A percentile compares a stretch with the other conserved stretches of the same genome.
Evolutionary conservation across 2,888 invertebrate species (phyloP).

Genomic region (Ctena decussata): DNA sequence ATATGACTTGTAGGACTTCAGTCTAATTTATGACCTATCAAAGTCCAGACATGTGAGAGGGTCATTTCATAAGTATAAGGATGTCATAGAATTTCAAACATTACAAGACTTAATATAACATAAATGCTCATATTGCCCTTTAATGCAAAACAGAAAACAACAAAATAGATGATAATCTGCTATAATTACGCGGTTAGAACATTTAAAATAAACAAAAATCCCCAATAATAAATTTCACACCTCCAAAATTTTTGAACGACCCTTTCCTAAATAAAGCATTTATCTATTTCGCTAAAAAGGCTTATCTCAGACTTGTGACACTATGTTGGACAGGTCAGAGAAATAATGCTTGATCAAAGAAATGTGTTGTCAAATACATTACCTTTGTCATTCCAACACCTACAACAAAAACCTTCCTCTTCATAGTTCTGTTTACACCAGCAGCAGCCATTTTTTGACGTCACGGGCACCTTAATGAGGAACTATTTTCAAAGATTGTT

Average conservation of each 20-base stretch:
- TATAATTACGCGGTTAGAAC: no score
- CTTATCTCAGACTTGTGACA: no score
- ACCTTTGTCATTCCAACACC: conserved; percentile 99
- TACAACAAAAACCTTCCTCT: conserved; percentile 92
- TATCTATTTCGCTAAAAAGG: no score
- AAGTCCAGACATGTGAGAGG: conserved; percentile 36
- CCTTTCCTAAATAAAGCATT: neutral
- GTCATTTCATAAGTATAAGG: conserved; percentile 77
- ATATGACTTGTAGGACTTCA: no score
- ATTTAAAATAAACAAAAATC: conserved; percentile 68
- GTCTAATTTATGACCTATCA: conserved; percentile 21
- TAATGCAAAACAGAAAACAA: no score
- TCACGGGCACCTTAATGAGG: conserved; percentile 65
- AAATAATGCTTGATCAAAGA: neutral
- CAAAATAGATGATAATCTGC: no score
- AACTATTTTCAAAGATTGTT: conserved; percentile 71
- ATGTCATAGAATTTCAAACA: no score
- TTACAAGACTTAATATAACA: no score
- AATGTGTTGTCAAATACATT: conserved; percentile 55
- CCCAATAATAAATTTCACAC: neutral
- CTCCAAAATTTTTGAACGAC: neutral
- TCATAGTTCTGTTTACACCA: conserved; percentile 70
- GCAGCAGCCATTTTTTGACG: conserved; percentile 70
- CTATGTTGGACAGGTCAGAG: neutral
- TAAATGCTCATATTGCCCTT: no score